phyloP scores from a whole-genome alignment of 2,888 invertebrate genomes.

The Drosophila seclusa region DNA sequence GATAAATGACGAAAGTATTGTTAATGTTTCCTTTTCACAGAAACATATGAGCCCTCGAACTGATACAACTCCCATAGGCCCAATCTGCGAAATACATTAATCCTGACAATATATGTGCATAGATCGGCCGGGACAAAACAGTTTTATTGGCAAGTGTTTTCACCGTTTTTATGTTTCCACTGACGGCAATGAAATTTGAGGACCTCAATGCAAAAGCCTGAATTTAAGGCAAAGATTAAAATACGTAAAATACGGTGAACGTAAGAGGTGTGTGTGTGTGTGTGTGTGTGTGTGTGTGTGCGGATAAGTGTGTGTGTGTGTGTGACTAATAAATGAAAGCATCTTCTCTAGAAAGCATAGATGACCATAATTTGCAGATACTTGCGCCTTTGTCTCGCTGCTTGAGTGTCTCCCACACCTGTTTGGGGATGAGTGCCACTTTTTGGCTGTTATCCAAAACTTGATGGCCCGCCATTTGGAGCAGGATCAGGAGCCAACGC shows the following conservation, averaged over 20 bases:
- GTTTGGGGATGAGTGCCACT: conserved; percentile 1
- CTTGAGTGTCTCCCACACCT: conserved; percentile 19
- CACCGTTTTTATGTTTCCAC: conserved; percentile 51
- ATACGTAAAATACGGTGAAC: conserved; percentile 6
- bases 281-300: neutral
- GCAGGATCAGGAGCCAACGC: conserved; percentile 47
- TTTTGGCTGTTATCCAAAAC: conserved; percentile 24
- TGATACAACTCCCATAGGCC: conserved; percentile 40
- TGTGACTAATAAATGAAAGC: neutral
- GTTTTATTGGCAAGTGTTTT: conserved; percentile 33
- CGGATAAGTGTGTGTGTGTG: neutral
- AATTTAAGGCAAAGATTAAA: conserved; percentile 39
- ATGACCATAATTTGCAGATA: conserved; percentile 61
- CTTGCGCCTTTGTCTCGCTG: conserved; percentile 16
- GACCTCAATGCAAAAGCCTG: conserved; percentile 29
- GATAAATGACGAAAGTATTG: neutral
- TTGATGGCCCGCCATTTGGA: conserved; percentile 36
- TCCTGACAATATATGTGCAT: conserved; percentile 17
- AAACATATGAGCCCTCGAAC: conserved; percentile 1
- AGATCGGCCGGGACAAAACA: conserved; percentile 29
- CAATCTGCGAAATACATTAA: conserved; percentile 24
- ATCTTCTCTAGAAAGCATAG: conserved; percentile 50
- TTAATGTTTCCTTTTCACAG: neutral
- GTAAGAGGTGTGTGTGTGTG: neutral
- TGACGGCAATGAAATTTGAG: conserved; percentile 58